Conservation (phyloP, 2,797 vertebrate genomes). For the Sebastes vulpes region DNA sequence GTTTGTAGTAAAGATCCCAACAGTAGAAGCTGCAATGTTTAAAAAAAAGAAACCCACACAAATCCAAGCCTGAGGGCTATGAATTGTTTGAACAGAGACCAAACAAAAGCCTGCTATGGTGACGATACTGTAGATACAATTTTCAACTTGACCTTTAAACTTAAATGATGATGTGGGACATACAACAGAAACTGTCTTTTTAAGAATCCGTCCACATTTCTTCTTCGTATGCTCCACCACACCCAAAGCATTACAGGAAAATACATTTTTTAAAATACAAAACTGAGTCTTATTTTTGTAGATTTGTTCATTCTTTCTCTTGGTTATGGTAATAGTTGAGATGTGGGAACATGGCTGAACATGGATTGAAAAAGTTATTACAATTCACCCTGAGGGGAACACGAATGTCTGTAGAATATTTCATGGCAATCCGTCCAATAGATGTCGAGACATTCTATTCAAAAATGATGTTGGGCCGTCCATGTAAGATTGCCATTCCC, state of each 20-base stretch:
- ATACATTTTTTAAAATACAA: background rate
- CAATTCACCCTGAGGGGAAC: background rate
- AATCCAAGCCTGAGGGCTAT: background rate
- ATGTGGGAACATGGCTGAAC: background rate
- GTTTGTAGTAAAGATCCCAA: slow-evolving; percentile 1
- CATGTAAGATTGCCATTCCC: background rate
- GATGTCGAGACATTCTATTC: background rate
- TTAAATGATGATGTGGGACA: slow-evolving; percentile 11
- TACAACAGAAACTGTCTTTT: background rate
- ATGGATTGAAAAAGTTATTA: background rate
- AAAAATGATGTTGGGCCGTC: background rate
- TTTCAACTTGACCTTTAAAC: background rate
- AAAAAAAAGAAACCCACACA: background rate
- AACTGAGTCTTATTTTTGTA: background rate
- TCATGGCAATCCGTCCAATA: background rate
- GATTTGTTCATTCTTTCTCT: background rate
- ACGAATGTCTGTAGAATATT: background rate
- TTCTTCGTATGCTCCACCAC: background rate
- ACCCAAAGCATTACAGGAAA: background rate
- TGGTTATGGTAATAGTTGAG: background rate
- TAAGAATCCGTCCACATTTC: background rate
- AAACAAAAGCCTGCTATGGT: background rate
- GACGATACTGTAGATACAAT: background rate
- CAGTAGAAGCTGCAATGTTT: background rate
- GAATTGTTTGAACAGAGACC: background rate